These are phyloP conservation scores for Tautogolabrus adspersus DNA, from an alignment of 2,113 vertebrate genomes.

Conservation along the genomic window DNA sequence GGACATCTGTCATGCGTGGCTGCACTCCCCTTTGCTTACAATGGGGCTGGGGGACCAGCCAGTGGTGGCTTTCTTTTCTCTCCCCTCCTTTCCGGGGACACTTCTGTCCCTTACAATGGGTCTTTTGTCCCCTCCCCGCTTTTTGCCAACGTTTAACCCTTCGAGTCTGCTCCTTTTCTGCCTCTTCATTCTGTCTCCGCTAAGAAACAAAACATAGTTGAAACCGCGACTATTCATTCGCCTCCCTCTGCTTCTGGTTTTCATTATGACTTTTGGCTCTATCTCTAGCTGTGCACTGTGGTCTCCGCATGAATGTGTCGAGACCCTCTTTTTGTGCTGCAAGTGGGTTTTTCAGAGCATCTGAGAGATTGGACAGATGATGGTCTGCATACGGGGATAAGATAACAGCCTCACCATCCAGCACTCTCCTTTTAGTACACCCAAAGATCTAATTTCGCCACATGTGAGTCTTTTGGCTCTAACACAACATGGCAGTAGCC, in stretches of 20 bases:
- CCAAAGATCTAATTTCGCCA: slow-evolving; percentile 51
- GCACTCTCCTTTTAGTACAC: slow-evolving; percentile 13
- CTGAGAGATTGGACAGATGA: slow-evolving; percentile 15
- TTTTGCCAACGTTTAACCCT: slow-evolving; percentile 84
- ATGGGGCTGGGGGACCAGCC: slow-evolving; percentile 77
- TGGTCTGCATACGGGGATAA: slow-evolving; percentile 24
- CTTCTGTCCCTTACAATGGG: slow-evolving; percentile 82
- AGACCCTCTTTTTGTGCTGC: slow-evolving; percentile 39
- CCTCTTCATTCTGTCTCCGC: slow-evolving; percentile 70
- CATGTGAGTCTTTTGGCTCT: slow-evolving; percentile 16
- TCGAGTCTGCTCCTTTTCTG: slow-evolving; percentile 79
- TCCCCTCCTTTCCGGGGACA: slow-evolving; percentile 84
- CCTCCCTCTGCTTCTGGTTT: slow-evolving; percentile 70
- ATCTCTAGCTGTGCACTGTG: slow-evolving; percentile 42
- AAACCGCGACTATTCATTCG: slow-evolving; percentile 73
- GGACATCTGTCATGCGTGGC: slow-evolving; percentile 88
- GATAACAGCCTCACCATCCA: slow-evolving; percentile 36
- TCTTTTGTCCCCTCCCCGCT: slow-evolving; percentile 80
- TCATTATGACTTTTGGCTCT: slow-evolving; percentile 71
- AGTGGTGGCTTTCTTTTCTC: slow-evolving; percentile 84
- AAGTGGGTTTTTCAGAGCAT: slow-evolving; percentile 4
- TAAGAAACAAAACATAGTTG: slow-evolving; percentile 78
- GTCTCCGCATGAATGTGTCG: slow-evolving; percentile 39
- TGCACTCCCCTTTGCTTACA: slow-evolving; percentile 83
- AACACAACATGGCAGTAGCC: slow-evolving; percentile 49